Base-by-base conservation (phyloP, 2,797 vertebrate genomes). In the Sebastes steindachneri region DNA sequence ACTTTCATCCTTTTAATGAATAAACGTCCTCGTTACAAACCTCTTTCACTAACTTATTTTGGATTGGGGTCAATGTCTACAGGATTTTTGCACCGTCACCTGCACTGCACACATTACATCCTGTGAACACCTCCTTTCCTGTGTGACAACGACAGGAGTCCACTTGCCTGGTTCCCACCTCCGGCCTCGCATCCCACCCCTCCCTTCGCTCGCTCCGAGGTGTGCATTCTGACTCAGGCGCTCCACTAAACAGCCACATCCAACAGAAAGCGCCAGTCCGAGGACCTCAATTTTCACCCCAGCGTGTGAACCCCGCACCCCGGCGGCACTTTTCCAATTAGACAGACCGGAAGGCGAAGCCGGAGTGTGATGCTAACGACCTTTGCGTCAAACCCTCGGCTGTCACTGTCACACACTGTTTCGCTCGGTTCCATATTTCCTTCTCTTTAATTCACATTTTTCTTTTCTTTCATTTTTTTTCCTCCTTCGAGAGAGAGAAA, bases 241-340 rank as follows among this genome's bases (percentile, higher is more conserved):
- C 33, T 23, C 2, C 8, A 78, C 88, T 69, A 83, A 85, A 78
- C 55, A 69, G 81, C 64, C 79, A 77, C 81, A 77, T 84, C 66
- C 78, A 73, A 45, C 53, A 60, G 31, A 79, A 88, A 74, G 79
- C 10, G n/a, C 62, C 15, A 4, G 64, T 78, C 70, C 53, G 9
- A 9, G 19, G 35, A 63, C 86, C 82, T 89, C 81, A 92, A 95
- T 94, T 95, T 95, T 92, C 94, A 89, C 93, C 93, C 83, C 92
- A 93, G 93, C 92, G 4, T 93, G 92, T 64, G 35, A 70, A 89
- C 68, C 73, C 68, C n/a, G 31, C 82, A 79, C 79, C 90, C 29
- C 12, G 11, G 73, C 55, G 37, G 75, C 84, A 82, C 74, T 92
- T 93, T 94, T 89, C 92, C 37, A 90, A 89, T 92, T 90, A 89